These are phyloP conservation scores for Nesoenas mayeri DNA, from an alignment of 2,113 vertebrate genomes.

Conservation along the genomic window DNA sequence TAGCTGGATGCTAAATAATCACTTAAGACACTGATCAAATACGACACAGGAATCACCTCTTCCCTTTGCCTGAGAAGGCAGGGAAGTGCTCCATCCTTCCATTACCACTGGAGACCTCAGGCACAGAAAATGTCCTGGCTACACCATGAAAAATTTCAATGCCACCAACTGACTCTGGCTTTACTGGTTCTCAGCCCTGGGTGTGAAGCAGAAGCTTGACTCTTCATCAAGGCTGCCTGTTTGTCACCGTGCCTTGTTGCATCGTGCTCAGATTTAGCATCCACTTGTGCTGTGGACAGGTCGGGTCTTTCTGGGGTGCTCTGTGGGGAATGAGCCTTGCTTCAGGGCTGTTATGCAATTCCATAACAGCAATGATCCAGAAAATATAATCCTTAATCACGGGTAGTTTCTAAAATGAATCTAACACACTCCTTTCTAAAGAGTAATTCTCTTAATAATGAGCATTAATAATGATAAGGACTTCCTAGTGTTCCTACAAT, in stretches of 20 bases:
- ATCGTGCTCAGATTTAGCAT: not conserved
- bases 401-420: constrained; percentile 38
- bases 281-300: not conserved
- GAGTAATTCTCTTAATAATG: not conserved
- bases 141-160: not conserved
- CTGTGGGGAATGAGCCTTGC: not conserved
- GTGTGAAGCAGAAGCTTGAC: not conserved
- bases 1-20: not conserved
- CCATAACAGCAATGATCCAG: not conserved
- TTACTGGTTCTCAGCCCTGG: not conserved
- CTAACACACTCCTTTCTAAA: not conserved
- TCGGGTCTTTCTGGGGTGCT: not conserved
- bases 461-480: not conserved
- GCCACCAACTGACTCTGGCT: not conserved
- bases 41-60: not conserved
- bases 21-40: not conserved
- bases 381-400: constrained; percentile 26
- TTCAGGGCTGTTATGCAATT: not conserved
- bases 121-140: not conserved
- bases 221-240: not conserved
- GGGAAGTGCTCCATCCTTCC: not conserved
- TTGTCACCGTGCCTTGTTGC: not conserved
- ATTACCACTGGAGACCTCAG: not conserved
- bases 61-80: not conserved
- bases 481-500: not conserved